Conservation (phyloP, 2,113 vertebrate species). For the Menura novaehollandiae region DNA sequence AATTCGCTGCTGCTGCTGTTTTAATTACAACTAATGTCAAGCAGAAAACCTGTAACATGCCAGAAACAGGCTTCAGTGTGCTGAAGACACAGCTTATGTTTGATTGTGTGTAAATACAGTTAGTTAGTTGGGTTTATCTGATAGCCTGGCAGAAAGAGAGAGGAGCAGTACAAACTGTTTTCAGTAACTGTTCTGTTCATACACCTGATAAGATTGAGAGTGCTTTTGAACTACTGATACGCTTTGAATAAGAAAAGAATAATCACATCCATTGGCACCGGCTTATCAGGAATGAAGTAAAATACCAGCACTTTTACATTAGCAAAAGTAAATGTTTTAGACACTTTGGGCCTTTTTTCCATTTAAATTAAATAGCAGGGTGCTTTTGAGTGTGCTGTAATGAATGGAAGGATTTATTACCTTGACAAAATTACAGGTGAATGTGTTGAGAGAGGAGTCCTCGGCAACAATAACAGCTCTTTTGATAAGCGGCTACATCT, state of each 20-base stretch:
- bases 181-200: conserved; percentile 78
- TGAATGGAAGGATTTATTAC: conserved; percentile 75
- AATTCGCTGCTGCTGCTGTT: conserved; percentile 20
- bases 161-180: conserved; percentile 77
- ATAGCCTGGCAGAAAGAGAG: conserved; percentile 75
- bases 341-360: conserved; percentile 67
- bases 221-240: conserved; percentile 82
- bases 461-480: conserved; percentile 55
- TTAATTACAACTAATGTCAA: conserved; percentile 39
- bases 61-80: conserved; percentile 1
- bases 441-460: conserved; percentile 64
- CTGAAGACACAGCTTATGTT: conserved; percentile 67
- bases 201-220: conserved; percentile 81
- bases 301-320: conserved; percentile 82
- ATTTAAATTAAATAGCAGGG: conserved; percentile 70
- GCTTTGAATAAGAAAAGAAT: conserved; percentile 84
- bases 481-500: conserved; percentile 64
- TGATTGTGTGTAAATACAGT: conserved; percentile 81
- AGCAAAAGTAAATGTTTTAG: conserved; percentile 84
- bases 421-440: conserved; percentile 69
- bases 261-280: conserved; percentile 79
- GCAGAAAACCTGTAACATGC: conserved; percentile 43
- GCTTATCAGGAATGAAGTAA: conserved; percentile 80
- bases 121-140: conserved; percentile 79
- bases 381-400: conserved; percentile 62